Base-by-base conservation (phyloP, 2,888 invertebrate genomes). In the Callyntrura sp. region DNA sequence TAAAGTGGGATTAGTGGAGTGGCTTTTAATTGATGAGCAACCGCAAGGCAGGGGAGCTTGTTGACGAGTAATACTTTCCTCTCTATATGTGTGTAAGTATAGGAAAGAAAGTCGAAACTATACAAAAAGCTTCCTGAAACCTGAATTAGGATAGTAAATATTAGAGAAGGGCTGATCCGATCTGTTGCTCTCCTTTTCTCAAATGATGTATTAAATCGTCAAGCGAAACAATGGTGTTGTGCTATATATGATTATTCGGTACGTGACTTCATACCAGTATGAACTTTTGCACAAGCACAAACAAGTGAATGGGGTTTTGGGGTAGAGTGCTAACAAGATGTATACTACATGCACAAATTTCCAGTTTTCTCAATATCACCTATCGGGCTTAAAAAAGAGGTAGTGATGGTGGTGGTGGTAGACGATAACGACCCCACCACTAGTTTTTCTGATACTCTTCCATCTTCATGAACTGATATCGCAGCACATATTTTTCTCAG, bases 11-110 rank as follows among this genome's bases (percentile, higher is more conserved):
- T 57, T 79, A 55, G 28, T 79, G n/a, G 35, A 57, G 78, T 79
- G 57, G 78, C 78, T 45, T 43, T 79, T 86, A 86, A 87, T 87
- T 87, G 87, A 87, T 81, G 87, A 70, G 81, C 81, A 68, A 62
- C 87, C 87, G 55, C 78, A n/a, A 70, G 68, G 81, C 57, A 81
- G 87, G 87, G 87, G 87, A 81, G 81, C 86, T 79, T 81, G 68
- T 87, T 70, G 55, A 78, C 8, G 35, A 68, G 6, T n/a, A 68
- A 68, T 35, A 14, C 25, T 0, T 51, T 25, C 23, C 45, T 43
- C 9, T 20, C 8, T 55, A 25, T 25, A 78, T 23, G 35, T 8
- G 35, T 45, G 6, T 35, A 57, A 8, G 28, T 45, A n/a, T 35
- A 57, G 14, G 28, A 25, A 60, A 35, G 65, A 35, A 35, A 35